Base-by-base conservation (phyloP, 2,888 invertebrate genomes). In the Mimachlamys varia region DNA sequence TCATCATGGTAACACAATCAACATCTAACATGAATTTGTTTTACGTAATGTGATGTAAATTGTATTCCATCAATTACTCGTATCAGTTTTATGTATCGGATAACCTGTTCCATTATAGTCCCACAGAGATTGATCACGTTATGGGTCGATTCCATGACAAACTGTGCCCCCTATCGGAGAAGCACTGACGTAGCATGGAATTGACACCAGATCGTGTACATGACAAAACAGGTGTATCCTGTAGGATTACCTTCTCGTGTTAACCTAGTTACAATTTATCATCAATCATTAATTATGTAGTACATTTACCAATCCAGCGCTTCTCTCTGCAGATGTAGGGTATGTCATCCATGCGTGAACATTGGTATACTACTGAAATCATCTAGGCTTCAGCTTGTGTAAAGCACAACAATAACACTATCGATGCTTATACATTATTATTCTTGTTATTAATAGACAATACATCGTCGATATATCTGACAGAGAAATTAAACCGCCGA, bases 11-110 rank as follows among this genome's bases (percentile, higher is more conserved):
- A 76, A 33, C 27, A 33, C 12, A 76, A 33, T 76, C 33, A 76
- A 15, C 76, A 33, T 27, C 62, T 22, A 27, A 62, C n/a, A n/a
- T 19, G 53, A 53, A 53, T 53, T 7, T 7, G 76, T 5, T 76
- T 76, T 76, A 76, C 33, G 62, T 62, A n/a, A n/a, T n/a, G n/a
- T 62, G 62, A 62, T 62, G 62, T 62, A 62, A 62, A 76, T 76
- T 76, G 76, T 76, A 33, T 33, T 33, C 76, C 33, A 27, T 76
- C 76, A 76, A 76, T 76, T 76, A 76, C 27, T 76, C 27, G 12
- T 33, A 76, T 76, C 76, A 76, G 27, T 76, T 33, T 15, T 27
- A 27, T 27, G 76, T 76, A 76, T 76, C 76, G 76, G 76, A 76
- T 76, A 76, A 15, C 76, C 22, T 22, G 58, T 58, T 58, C 19